Base-by-base conservation (phyloP, 2,888 invertebrate species). In the Lasioglossum zephyrum region DNA sequence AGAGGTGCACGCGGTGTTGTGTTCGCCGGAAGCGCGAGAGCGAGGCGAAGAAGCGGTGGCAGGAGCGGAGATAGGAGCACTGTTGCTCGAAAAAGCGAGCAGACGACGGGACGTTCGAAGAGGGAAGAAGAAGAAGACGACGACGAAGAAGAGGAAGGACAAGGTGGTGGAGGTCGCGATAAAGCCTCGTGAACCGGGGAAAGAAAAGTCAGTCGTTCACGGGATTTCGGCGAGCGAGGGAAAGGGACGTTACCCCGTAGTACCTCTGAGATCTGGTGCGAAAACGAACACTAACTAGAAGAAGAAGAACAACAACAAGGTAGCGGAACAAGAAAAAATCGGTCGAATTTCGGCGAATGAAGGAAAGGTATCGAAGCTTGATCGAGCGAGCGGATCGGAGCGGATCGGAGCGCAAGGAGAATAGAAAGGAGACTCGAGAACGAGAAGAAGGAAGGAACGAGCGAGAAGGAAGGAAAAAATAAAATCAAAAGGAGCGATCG, bases 151-250 rank as follows among this genome's bases (percentile, higher is more conserved):
- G 47, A 72, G 60, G 36, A 60, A 60, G 26, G 26, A n/a, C 60
- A n/a, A 26, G n/a, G 60, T 60, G 60, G 60, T 60, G 60, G 60
- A 53, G 53, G 53, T 53, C 66, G 18, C 3, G 66, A 74, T 79
- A 80, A 79, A 87, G 82, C 66, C 75, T 84, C 80, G 81, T 80
- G 81, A 57, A 77, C 84, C 84, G 82, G 81, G 70, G 77, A 79
- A 74, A 79, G 73, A 84, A 86, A 81, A 83, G 81, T 66, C 80
- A 88, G 85, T 84, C 77, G 88, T 88, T 81, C 89, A 83, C 85
- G 88, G 85, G 90, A 90, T 90, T 90, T 90, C 89, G 90, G 90
- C 87, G 87, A 78, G 89, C 87, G 87, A 90, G 89, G 90, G 89
- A 90, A 90, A 90, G 88, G 88, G 89, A 84, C 88, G 73, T 16